These are phyloP conservation scores for Brachionus asplanchnoidis DNA, from an alignment of 1,140 invertebrate genomes.

Conservation along the genomic window DNA sequence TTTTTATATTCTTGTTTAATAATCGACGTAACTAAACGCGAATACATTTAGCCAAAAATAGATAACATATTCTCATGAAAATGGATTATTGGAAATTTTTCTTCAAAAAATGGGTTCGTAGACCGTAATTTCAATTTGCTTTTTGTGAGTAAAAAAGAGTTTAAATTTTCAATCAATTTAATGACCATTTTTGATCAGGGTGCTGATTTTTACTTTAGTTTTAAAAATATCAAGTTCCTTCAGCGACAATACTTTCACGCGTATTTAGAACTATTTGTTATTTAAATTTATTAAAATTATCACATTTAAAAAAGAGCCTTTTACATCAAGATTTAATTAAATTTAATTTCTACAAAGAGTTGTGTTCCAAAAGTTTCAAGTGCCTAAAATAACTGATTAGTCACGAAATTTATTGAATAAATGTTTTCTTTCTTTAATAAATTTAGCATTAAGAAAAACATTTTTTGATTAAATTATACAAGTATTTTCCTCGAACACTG, in stretches of 20 bases:
- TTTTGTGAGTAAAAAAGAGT: background rate
- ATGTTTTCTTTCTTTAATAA: background rate
- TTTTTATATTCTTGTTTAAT: background rate
- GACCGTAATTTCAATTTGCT: background rate
- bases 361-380: background rate
- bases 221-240: no score
- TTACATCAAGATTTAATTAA: background rate
- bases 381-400: background rate
- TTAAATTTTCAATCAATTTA: background rate
- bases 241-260: background rate
- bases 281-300: background rate
- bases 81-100: constrained; percentile 39
- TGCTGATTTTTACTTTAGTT: no score
- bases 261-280: background rate
- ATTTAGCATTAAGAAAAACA: background rate
- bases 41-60: constrained; percentile 20
- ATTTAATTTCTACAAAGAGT: background rate
- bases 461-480: no score
- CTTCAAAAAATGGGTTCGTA: constrained; percentile 34
- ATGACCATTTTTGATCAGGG: background rate
- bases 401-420: background rate
- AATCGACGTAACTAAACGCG: background rate
- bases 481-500: no score
- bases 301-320: background rate
- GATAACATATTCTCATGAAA: constrained; percentile 4